These are phyloP conservation scores for Scophthalmus maximus DNA, from an alignment of 2,113 vertebrate genomes.

Conservation along the genomic window DNA sequence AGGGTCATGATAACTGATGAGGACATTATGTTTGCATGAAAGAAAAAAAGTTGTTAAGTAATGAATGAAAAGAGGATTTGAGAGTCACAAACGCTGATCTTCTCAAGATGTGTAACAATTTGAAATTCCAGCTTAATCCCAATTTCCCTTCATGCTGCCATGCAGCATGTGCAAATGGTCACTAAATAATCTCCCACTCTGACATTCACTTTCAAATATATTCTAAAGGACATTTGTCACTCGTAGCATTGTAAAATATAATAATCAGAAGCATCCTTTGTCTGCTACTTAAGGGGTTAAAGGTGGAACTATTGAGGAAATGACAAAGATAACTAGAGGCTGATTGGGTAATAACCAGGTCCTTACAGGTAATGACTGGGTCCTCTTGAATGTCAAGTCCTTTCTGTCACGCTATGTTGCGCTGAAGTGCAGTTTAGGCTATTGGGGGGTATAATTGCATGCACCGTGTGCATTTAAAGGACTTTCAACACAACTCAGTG, in stretches of 20 bases:
- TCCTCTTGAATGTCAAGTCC: conserved; percentile 42
- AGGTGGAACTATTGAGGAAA: conserved; percentile 29
- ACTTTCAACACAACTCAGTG: background rate
- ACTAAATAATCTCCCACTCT: conserved; percentile 17
- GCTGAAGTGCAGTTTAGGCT: conserved; percentile 26
- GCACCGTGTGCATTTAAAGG: background rate
- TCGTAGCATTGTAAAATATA: conserved; percentile 1
- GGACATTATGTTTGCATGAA: background rate
- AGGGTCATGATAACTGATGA: background rate
- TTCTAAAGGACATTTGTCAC: background rate
- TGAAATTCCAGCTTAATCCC: conserved; percentile 30
- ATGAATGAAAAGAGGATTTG: background rate
- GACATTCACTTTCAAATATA: conserved; percentile 20
- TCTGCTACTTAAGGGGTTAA: conserved; percentile 5
- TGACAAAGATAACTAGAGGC: conserved; percentile 25
- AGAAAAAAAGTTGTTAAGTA: conserved; percentile 5
- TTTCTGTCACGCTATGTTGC: conserved; percentile 29
- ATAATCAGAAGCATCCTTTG: conserved; percentile 14
- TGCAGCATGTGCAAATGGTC: conserved; percentile 14
- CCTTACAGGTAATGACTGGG: conserved; percentile 45
- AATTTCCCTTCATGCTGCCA: conserved; percentile 31
- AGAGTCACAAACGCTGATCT: conserved; percentile 5
- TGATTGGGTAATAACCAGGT: conserved; percentile 54
- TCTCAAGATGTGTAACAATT: conserved; percentile 17
- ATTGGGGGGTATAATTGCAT: background rate